Percentiles rank a stretch among this genome's conserved stretches.
Conservation (phyloP, 1,140 invertebrate genomes). For the Oscheius sp. region DNA sequence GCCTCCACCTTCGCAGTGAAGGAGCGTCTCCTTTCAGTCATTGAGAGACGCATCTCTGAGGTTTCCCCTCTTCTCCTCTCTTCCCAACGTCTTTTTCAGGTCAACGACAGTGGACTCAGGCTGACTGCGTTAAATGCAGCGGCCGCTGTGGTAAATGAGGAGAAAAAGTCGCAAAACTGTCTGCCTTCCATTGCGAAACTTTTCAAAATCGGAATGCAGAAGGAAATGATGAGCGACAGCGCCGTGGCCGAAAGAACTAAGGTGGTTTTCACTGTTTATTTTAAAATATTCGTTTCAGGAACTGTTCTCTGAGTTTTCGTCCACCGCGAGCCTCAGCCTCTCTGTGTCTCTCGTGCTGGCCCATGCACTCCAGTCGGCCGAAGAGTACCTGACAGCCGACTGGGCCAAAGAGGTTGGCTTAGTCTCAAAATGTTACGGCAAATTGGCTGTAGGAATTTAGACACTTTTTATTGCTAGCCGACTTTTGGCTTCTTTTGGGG, state of each 20-base stretch:
- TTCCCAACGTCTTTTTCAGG: not conserved
- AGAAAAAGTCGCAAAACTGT: conserved; percentile 23
- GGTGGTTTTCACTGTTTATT: not conserved
- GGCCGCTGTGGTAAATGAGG: conserved; percentile 13
- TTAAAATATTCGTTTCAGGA: not conserved
- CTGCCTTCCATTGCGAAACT: not conserved
- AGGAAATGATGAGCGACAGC: not conserved
- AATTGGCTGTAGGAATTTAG: conserved; percentile 1
- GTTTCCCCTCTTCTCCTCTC: not conserved
- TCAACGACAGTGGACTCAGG: not conserved
- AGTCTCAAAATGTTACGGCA: not conserved
- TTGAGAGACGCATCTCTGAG: not conserved
- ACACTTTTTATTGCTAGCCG: conserved; percentile 4
- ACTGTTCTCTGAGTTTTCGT: not conserved
- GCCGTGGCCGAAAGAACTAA: not conserved
- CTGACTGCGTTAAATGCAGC: not conserved
- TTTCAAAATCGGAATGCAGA: not conserved
- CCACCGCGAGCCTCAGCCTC: conserved; percentile 4
- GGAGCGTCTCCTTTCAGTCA: not conserved
- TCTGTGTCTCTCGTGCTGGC: conserved; percentile 11
- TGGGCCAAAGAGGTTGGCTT: not conserved
- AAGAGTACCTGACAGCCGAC: not conserved
- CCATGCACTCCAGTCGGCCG: not conserved
- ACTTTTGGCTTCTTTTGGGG: no score
- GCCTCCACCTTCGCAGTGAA: not conserved